Percentiles rank a stretch among this genome's conserved stretches.
Conservation (phyloP, 2,113 vertebrate species). For the Zosterops hypoxanthus region DNA sequence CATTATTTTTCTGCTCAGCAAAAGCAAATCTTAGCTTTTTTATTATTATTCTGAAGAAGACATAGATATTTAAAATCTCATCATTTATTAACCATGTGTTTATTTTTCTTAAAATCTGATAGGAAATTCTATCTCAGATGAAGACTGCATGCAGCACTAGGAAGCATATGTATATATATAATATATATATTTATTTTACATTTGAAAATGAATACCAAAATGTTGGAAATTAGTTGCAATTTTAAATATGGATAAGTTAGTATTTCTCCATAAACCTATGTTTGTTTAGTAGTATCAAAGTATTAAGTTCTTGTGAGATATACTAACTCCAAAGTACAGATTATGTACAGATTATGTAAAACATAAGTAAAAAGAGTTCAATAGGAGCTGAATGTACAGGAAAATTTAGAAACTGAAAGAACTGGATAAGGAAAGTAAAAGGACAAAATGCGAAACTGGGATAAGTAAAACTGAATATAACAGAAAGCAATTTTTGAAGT, state of each 20-base stretch:
- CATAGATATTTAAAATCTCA: constrained; percentile 4
- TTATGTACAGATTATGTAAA: background rate
- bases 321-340: background rate
- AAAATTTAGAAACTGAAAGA: background rate
- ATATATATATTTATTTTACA: background rate
- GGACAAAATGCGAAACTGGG: background rate
- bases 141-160: background rate
- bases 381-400: background rate
- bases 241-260: background rate
- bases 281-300: background rate
- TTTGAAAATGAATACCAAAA: background rate
- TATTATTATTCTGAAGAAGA: background rate
- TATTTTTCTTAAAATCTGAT: constrained; percentile 9
- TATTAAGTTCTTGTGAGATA: background rate
- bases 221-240: background rate
- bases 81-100: constrained; percentile 24
- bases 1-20: background rate
- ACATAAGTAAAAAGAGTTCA: background rate
- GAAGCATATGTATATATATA: background rate
- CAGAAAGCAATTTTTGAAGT: background rate
- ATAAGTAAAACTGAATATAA: background rate
- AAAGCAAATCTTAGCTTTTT: background rate
- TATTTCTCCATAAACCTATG: background rate
- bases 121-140: background rate
- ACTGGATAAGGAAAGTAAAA: background rate